Evolutionary conservation across 2,113 vertebrate genomes (phyloP), one percentile per base, ranked within the genome.

Genomic region (Gorilla gorilla): DNA sequence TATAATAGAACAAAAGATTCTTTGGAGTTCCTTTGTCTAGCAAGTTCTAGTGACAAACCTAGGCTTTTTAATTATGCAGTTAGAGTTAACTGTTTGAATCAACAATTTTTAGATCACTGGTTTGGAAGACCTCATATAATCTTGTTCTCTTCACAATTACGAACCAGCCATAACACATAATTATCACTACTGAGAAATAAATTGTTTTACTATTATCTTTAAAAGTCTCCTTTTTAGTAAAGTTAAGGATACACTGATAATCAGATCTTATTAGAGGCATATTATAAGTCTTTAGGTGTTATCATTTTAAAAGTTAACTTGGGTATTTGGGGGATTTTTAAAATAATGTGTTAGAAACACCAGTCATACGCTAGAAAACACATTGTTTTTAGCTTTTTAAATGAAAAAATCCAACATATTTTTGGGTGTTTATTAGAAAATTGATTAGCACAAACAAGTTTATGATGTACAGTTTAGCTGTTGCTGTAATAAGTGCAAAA

Each of bases 1-100:
- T 97, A 68, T 84, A 89, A 79, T 89, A 80, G 81, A 97, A 98
- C 97, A 97, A 95, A 97, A 89, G 82, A 72, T 43, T 89, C 83
- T 75, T 83, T 83, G 82, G 57, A 73, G 78, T 90, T 95, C 40
- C 50, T 97, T 94, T 95, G 88, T 93, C 78, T 97, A 64, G 80
- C 22, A 85, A 78, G 84, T 93, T 94, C 70, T 64, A 43, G 76
- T 86, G 70, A 92, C 83, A 92, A 81, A 32, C 50, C 57, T 89
- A 75, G 43, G 38, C 59, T 97, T 96, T 93, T 96, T 32, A 96
- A 94, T 97, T 92, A 92, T 82, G 70, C 35, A 82, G 32, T 84
- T 94, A 87, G 87, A 78, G 81, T 94, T 87, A 80, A 89, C 89
- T 80, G 57, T 83, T 89, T 73, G 80, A 93, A 93, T 96, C 80